Percentiles rank a stretch among this genome's conserved stretches.
Conservation (phyloP, 2,797 vertebrate genomes). For the Poliocrania exsul region DNA sequence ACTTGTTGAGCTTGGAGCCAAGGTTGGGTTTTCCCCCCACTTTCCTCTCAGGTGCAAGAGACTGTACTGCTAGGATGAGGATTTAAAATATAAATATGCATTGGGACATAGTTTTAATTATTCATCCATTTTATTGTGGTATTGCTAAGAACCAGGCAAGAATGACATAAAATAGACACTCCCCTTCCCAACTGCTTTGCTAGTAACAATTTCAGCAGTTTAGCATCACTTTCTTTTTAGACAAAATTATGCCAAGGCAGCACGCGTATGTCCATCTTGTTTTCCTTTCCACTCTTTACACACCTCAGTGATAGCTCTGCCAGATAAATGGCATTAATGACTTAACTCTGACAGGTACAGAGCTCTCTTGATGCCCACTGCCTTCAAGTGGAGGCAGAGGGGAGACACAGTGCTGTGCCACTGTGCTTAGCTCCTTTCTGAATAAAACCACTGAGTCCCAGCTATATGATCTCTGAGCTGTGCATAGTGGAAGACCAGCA, state of each 20-base stretch:
- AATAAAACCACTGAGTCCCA: neutral
- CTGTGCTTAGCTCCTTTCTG: neutral
- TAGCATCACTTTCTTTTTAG: neutral
- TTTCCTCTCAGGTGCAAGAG: neutral
- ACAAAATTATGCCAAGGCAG: neutral
- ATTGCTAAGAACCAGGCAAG: neutral
- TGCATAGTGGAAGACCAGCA: neutral
- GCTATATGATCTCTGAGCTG: neutral
- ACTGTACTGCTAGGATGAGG: neutral
- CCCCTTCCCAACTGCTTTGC: neutral
- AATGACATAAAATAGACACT: neutral
- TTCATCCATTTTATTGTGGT: neutral
- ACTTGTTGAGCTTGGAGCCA: neutral
- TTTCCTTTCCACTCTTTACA: neutral
- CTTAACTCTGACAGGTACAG: neutral
- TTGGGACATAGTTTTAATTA: neutral
- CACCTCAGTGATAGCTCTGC: neutral
- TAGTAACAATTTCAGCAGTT: neutral
- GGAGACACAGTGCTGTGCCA: neutral
- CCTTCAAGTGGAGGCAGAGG: neutral
- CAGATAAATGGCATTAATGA: neutral
- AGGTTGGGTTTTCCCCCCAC: neutral
- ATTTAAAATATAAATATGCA: constrained; percentile 5
- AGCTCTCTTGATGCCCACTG: neutral
- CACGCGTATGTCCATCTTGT: rapidly evolving